Base-by-base conservation (phyloP, 2,888 invertebrate species). In the Dryadula phaetusa region DNA sequence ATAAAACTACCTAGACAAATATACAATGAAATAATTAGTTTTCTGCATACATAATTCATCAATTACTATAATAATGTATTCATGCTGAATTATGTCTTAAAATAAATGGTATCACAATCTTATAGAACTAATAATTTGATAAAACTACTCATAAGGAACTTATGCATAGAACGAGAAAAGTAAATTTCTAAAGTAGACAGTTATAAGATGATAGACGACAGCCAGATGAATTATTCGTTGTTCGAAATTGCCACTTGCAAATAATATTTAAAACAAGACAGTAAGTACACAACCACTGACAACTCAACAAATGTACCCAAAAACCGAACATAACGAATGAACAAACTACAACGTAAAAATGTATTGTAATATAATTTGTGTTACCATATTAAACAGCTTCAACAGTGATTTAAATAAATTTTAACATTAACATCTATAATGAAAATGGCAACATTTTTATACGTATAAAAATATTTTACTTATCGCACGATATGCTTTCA, bases 371-470 rank as follows among this genome's bases (percentile, higher is more conserved):
- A 72, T 66, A 72, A 73, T 67, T 70, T 70, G 70, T 71, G 70
- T 72, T 69, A 72, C 72, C 70, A 67, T 65, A 54, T 54, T 54
- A 44, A 18, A 60, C 44, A 44, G 44, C 18, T 44, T 60, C 42
- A 60, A 44, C 42, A 22, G 25, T 46, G 44, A 60, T 60, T 60
- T 46, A 44, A 18, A 60, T 60, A 44, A 72, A 79, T 79, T 81
- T 80, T 72, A 79, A 84, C 74, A 79, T 83, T 86, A 82, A 88
- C 76, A 87, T 82, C 87, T 89, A 90, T 85, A 80, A 81, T 85
- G 88, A 91, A 90, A 88, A 92, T 92, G 92, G 92, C 92, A 92
- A 92, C 92, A 87, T 86, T 87, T 86, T 87, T 88, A 90, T 88
- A 87, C 85, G 86, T 92, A 91, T 87, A 92, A 92, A 92, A 92